A percentile compares a stretch with the other conserved stretches of the same genome.
Conservation (phyloP, 2,113 vertebrate species). For the Lipotes vexillifer region DNA sequence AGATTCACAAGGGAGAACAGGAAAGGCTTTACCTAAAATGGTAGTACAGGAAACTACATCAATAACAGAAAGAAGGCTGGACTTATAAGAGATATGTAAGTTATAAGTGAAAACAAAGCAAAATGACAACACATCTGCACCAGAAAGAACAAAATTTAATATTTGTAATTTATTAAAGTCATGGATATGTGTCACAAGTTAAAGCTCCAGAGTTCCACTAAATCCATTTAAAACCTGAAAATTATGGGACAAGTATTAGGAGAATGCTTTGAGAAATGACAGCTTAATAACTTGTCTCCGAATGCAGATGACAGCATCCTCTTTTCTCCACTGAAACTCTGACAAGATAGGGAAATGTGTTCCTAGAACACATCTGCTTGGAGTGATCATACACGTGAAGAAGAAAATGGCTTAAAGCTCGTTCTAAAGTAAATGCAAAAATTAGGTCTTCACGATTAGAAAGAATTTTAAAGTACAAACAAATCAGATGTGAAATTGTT, state of each 20-base stretch:
- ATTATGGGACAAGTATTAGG: background rate
- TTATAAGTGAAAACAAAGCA: background rate
- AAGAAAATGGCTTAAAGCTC: background rate
- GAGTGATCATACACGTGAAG: background rate
- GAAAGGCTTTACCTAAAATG: background rate
- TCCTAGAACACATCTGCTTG: background rate
- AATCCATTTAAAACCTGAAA: background rate
- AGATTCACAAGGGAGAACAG: background rate
- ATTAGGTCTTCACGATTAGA: background rate
- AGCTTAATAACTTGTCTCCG: background rate
- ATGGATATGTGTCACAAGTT: background rate
- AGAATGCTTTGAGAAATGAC: background rate
- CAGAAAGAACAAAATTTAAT: background rate
- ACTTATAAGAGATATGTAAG: background rate
- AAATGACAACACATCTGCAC: background rate
- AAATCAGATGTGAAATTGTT: background rate
- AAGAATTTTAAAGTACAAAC: background rate
- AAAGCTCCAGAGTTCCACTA: background rate
- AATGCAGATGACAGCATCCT: background rate
- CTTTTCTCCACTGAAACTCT: background rate
- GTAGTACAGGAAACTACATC: background rate
- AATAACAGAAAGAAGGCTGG: background rate
- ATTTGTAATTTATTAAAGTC: background rate
- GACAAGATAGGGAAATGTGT: background rate
- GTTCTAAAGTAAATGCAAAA: background rate